Conservation (phyloP, 2,797 vertebrate species). For the Hippocampus kuda region DNA sequence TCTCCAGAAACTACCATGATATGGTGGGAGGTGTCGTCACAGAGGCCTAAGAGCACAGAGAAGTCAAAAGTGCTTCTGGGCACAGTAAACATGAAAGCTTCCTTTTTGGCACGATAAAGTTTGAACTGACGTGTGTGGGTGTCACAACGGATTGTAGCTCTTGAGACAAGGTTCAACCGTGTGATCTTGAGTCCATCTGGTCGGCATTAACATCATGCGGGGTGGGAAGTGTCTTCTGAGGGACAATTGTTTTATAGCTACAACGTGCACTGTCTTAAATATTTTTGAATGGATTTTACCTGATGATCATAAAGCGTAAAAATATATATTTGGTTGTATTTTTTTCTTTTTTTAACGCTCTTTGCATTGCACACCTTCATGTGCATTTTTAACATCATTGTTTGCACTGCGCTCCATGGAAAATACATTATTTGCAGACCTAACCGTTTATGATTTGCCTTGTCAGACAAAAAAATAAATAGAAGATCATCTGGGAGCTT, state of each 20-base stretch:
- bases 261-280: background rate
- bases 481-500: background rate
- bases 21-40: slow-evolving; percentile 1
- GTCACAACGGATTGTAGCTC: background rate
- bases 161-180: background rate
- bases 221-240: background rate
- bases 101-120: slow-evolving; percentile 5
- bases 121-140: slow-evolving; percentile 4
- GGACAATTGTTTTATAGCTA: background rate
- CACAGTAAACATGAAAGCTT: slow-evolving; percentile 8
- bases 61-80: slow-evolving; percentile 5
- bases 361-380: background rate
- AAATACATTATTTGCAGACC: background rate
- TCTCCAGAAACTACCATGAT: background rate
- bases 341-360: background rate
- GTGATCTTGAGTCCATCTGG: slow-evolving; percentile 5
- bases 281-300: background rate
- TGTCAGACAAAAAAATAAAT: background rate
- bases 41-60: background rate
- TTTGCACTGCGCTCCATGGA: background rate
- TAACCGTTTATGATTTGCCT: background rate
- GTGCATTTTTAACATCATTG: background rate
- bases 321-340: background rate
- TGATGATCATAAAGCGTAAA: background rate
- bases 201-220: slow-evolving; percentile 6